phyloP scores from a whole-genome alignment of 2,797 vertebrate species.

The Lates japonicus region DNA sequence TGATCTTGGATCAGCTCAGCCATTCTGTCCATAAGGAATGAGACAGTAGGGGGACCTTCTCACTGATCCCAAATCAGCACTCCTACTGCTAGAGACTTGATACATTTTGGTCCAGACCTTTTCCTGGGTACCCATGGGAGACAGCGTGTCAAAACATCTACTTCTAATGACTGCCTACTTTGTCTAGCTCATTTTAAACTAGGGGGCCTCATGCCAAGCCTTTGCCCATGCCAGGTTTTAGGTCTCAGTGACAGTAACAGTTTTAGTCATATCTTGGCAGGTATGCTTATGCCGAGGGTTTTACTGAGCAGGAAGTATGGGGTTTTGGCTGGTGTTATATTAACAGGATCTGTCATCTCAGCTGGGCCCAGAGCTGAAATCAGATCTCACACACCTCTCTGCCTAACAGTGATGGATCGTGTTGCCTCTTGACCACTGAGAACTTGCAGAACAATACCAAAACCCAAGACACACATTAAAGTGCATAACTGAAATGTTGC shows the following conservation, averaged over 20 bases:
- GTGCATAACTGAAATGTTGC: slow-evolving; percentile 28
- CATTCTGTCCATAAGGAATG: slow-evolving; percentile 37
- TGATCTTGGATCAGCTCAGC: slow-evolving; percentile 39
- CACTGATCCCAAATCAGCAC: slow-evolving; percentile 30
- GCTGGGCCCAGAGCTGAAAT: slow-evolving; percentile 70
- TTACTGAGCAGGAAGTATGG: slow-evolving; percentile 72
- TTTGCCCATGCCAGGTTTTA: slow-evolving; percentile 65
- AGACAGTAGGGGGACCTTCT: slow-evolving; percentile 28
- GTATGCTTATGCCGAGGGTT: slow-evolving; percentile 66
- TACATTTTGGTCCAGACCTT: slow-evolving; percentile 46
- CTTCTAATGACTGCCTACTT: slow-evolving; percentile 71
- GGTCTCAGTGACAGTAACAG: slow-evolving; percentile 73
- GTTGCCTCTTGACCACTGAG: slow-evolving; percentile 58
- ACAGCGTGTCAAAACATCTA: slow-evolving; percentile 69
- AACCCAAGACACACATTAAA: slow-evolving; percentile 21
- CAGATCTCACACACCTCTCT: slow-evolving; percentile 58
- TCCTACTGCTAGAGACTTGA: slow-evolving; percentile 35
- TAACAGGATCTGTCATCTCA: slow-evolving; percentile 76
- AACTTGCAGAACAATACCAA: slow-evolving; percentile 38
- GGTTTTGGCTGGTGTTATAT: slow-evolving; percentile 66
- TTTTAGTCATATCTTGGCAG: slow-evolving; percentile 79
- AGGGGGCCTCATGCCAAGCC: slow-evolving; percentile 60
- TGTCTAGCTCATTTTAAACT: slow-evolving; percentile 63
- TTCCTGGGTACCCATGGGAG: slow-evolving; percentile 53
- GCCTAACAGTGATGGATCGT: slow-evolving; percentile 62